phyloP scores from a whole-genome alignment of 2,113 vertebrate species.

The Labeo catla region DNA sequence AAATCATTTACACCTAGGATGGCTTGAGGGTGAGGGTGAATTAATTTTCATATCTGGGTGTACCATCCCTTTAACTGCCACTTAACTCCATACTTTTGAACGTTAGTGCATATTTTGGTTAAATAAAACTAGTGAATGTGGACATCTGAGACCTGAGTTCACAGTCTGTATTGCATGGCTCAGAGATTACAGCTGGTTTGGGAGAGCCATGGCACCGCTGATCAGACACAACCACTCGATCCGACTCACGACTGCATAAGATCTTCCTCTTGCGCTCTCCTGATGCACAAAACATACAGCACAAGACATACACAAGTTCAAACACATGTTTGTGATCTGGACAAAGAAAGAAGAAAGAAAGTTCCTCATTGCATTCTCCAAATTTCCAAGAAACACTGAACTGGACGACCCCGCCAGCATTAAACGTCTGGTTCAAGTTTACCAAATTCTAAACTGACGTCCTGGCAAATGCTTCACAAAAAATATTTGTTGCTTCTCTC shows the following conservation, averaged over 20 bases:
- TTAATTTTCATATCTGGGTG: too few relatives aligned
- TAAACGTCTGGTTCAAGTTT: constrained; percentile 37
- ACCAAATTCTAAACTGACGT: constrained; percentile 49
- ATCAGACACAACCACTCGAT: constrained; percentile 92
- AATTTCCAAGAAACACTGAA: constrained; percentile 19
- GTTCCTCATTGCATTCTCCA: neutral
- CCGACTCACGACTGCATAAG: constrained; percentile 89
- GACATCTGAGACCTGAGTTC: constrained; percentile 88
- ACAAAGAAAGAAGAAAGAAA: constrained; percentile 5
- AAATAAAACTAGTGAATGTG: neutral
- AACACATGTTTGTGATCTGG: constrained; percentile 22
- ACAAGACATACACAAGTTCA: constrained; percentile 5
- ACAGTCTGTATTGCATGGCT: constrained; percentile 90
- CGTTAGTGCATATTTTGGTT: neutral
- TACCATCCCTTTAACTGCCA: too few relatives aligned
- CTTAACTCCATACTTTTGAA: neutral
- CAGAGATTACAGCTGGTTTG: constrained; percentile 81
- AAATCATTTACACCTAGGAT: too few relatives aligned
- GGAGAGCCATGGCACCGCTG: constrained; percentile 88
- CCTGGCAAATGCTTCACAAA: constrained; percentile 48
- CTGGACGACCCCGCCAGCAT: constrained; percentile 20
- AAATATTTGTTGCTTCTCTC: constrained; percentile 37
- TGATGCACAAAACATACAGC: constrained; percentile 56
- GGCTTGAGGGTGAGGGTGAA: too few relatives aligned
- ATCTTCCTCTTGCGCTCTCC: constrained; percentile 90